A percentile compares a stretch with the other conserved stretches of the same genome.
phyloP scores from a whole-genome alignment of 2,888 invertebrate genomes.

The Acleris holmiana region DNA sequence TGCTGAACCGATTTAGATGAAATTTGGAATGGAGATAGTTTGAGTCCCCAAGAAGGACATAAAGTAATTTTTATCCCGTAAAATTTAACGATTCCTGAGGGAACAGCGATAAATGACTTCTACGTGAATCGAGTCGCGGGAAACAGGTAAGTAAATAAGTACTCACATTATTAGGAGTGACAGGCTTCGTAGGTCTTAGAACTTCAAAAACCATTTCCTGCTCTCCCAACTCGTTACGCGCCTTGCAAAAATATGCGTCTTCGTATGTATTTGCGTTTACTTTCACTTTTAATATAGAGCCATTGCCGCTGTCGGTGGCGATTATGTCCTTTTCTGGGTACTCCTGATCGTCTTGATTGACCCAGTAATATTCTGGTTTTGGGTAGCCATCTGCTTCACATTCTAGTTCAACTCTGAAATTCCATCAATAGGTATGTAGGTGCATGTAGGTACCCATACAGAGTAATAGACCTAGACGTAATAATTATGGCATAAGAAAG shows the following conservation, averaged over 20 bases:
- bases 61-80: too few relatives aligned
- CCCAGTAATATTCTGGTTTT: conserved; percentile 64
- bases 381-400: conserved; percentile 65
- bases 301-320: conserved; percentile 48
- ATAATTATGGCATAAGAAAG: too few relatives aligned
- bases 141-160: too few relatives aligned
- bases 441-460: too few relatives aligned
- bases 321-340: conserved; percentile 57
- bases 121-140: too few relatives aligned
- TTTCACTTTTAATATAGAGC: conserved; percentile 53
- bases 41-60: too few relatives aligned
- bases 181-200: conserved; percentile 55
- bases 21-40: too few relatives aligned
- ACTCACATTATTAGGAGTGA: conserved; percentile 56
- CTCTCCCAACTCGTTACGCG: conserved; percentile 58
- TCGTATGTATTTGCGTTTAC: conserved; percentile 56
- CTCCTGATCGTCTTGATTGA: conserved; percentile 55
- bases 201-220: conserved; percentile 54
- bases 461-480: too few relatives aligned
- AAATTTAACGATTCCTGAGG: too few relatives aligned
- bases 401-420: conserved; percentile 5
- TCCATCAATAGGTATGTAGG: too few relatives aligned
- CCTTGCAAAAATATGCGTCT: conserved; percentile 60
- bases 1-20: too few relatives aligned
- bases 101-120: too few relatives aligned